A percentile compares a stretch with the other conserved stretches of the same genome.
Conservation (phyloP, 2,113 vertebrate species). For the Epinephelus moara region DNA sequence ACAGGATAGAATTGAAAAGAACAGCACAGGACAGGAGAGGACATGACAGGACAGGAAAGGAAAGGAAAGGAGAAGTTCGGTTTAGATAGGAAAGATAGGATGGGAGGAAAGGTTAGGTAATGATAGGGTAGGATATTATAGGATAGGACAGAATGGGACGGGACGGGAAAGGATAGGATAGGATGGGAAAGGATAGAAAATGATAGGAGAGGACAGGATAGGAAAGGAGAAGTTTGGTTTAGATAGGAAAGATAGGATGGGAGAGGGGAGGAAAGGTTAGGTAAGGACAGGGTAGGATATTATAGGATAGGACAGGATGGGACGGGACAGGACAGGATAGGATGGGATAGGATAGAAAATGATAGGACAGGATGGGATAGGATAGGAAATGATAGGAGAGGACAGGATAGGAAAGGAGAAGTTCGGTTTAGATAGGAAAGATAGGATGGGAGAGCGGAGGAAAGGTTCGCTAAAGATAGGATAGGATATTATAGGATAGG, state of each 20-base stretch:
- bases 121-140: too few species aligned
- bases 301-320: neutral
- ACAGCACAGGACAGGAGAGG: neutral
- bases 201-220: neutral
- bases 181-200: neutral
- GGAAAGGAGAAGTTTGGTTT: too few species aligned
- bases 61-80: neutral
- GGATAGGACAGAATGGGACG: neutral
- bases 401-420: neutral
- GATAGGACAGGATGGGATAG: too few species aligned
- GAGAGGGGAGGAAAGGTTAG: too few species aligned
- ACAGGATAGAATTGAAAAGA: too few species aligned
- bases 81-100: too few species aligned
- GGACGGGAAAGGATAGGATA: neutral
- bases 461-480: neutral
- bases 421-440: neutral
- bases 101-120: too few species aligned
- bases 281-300: too few species aligned
- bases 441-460: neutral
- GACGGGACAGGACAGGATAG: neutral
- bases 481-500: too few species aligned
- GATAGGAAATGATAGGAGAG: too few species aligned
- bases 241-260: too few species aligned
- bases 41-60: neutral
- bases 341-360: too few species aligned